phyloP scores from a whole-genome alignment of 2,888 invertebrate species.

The Tubulanus polymorphus region DNA sequence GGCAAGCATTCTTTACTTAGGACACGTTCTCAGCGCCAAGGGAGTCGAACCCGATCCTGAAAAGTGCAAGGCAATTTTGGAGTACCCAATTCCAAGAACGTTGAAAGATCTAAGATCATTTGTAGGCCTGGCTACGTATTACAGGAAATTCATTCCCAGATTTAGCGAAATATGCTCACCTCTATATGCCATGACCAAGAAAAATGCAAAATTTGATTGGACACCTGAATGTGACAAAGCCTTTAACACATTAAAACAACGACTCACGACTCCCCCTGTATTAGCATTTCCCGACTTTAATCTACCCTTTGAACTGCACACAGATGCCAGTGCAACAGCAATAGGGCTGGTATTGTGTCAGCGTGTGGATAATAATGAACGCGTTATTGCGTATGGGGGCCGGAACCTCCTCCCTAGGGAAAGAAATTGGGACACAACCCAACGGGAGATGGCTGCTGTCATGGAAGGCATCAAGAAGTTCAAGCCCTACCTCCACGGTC shows the following conservation, averaged over 20 bases:
- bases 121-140: constrained; percentile 8
- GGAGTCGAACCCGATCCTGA: constrained; percentile 9
- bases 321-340: background rate
- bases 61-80: background rate
- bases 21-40: constrained; percentile 2
- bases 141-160: constrained; percentile 6
- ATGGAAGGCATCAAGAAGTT: background rate
- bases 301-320: background rate
- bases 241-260: background rate
- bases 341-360: background rate
- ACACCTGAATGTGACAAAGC: background rate
- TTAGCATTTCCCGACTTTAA: background rate
- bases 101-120: constrained; percentile 5
- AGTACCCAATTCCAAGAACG: background rate
- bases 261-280: background rate
- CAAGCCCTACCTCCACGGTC: background rate
- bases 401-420: background rate
- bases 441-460: background rate
- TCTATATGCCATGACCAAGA: constrained; percentile 2
- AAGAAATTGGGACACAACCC: background rate
- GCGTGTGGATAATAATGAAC: background rate
- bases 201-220: background rate
- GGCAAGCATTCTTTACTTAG: constrained; percentile 3
- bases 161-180: constrained; percentile 7
- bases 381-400: background rate